These are phyloP conservation scores for Leucophenga varia DNA, from an alignment of 1,140 invertebrate species.

Conservation along the genomic window DNA sequence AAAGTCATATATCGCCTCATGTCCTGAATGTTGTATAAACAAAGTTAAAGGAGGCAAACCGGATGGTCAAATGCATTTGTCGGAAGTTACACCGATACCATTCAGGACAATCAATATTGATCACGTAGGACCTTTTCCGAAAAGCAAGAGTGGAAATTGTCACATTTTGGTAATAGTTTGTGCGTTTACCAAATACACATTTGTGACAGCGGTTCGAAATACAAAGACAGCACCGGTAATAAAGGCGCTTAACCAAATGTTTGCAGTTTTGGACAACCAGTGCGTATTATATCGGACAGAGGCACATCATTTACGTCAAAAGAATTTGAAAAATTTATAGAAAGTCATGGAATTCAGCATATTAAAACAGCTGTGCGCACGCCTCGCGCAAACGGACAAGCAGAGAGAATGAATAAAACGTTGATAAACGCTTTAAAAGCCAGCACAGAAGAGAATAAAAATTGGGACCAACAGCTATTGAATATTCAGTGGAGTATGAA, in stretches of 20 bases:
- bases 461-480: conserved; percentile 1
- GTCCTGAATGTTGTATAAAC: conserved; percentile 18
- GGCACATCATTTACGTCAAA: no score
- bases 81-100: conserved; percentile 5
- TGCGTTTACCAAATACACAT: conserved; percentile 25
- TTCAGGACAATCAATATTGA: conserved; percentile 22
- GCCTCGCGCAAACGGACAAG: conserved; percentile 29
- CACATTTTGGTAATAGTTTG: conserved; percentile 24
- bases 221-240: conserved; percentile 19
- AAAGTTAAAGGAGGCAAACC: conserved; percentile 3
- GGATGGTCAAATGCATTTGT: not conserved
- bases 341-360: conserved; percentile 29
- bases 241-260: not conserved
- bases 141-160: conserved; percentile 24
- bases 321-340: conserved; percentile 24
- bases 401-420: conserved; percentile 24
- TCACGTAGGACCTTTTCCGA: conserved; percentile 27
- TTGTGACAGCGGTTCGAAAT: conserved; percentile 22
- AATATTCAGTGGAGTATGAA: conserved; percentile 10
- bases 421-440: conserved; percentile 3
- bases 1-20: conserved; percentile 29
- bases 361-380: conserved; percentile 41
- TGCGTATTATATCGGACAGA: conserved; percentile 48
- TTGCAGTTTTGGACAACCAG: conserved; percentile 2
- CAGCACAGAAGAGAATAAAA: not conserved